These are phyloP conservation scores for Phrynocephalus forsythii DNA, from an alignment of 2,797 vertebrate species.

Conservation along the genomic window DNA sequence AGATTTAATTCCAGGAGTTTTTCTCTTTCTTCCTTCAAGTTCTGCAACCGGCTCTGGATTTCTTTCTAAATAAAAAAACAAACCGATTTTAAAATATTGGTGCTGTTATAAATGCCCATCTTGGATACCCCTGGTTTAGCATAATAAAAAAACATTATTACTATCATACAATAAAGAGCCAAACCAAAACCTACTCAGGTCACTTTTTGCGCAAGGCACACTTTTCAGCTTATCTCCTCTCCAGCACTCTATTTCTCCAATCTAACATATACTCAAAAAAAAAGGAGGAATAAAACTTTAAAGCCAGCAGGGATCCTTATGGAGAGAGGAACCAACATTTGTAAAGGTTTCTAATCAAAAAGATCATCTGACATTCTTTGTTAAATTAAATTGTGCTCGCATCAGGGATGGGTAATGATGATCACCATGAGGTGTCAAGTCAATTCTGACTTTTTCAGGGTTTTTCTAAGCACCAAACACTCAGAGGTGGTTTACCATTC, in stretches of 20 bases:
- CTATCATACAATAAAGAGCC: neutral
- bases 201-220: neutral
- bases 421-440: no score
- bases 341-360: neutral
- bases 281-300: neutral
- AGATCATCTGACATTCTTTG: no score
- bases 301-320: neutral
- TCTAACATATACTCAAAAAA: neutral
- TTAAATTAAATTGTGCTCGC: no score
- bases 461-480: no score
- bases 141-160: neutral
- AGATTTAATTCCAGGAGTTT: slow-evolving; percentile 22
- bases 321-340: neutral
- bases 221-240: neutral
- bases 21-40: slow-evolving; percentile 29
- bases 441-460: no score
- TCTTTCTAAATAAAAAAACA: slow-evolving; percentile 29
- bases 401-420: no score
- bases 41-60: slow-evolving; percentile 26
- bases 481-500: no score
- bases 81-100: neutral
- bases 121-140: neutral
- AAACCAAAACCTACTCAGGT: neutral
- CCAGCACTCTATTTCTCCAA: neutral
- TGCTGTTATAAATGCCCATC: neutral